Percentiles rank a stretch among this genome's conserved stretches.
Conservation (phyloP, 2,113 vertebrate genomes). For the Ursus arctos region DNA sequence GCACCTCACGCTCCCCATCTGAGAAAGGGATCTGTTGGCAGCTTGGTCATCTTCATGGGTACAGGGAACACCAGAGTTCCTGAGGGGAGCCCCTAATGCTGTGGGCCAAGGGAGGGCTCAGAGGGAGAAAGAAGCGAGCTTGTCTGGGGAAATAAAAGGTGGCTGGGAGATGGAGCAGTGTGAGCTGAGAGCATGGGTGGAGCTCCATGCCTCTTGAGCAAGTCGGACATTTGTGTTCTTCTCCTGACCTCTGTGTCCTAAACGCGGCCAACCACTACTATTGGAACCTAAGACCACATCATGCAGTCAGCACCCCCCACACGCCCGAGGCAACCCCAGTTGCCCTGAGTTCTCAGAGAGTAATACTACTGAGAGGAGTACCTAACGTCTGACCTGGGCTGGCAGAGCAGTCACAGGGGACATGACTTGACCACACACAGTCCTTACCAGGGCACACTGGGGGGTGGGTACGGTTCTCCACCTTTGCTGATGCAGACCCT, state of each 20-base stretch:
- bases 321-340: neutral
- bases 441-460: neutral
- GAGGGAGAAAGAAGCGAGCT: neutral
- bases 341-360: neutral
- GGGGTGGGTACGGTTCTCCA: neutral
- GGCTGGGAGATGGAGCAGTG: fast-evolving
- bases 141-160: neutral
- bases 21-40: neutral
- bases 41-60: neutral
- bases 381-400: neutral
- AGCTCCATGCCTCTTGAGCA: neutral
- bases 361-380: neutral
- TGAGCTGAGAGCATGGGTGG: neutral
- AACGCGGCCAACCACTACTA: fast-evolving
- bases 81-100: no score
- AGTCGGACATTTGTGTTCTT: neutral
- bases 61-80: neutral
- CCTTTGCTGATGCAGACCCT: neutral
- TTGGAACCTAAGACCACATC: neutral
- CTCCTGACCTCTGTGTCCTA: neutral
- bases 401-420: neutral
- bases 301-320: neutral
- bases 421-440: fast-evolving
- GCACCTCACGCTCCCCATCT: neutral
- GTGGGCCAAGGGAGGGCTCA: neutral